These are phyloP conservation scores for Aphaenogaster ashmeadi DNA, from an alignment of 1,140 invertebrate genomes.

Conservation along the genomic window DNA sequence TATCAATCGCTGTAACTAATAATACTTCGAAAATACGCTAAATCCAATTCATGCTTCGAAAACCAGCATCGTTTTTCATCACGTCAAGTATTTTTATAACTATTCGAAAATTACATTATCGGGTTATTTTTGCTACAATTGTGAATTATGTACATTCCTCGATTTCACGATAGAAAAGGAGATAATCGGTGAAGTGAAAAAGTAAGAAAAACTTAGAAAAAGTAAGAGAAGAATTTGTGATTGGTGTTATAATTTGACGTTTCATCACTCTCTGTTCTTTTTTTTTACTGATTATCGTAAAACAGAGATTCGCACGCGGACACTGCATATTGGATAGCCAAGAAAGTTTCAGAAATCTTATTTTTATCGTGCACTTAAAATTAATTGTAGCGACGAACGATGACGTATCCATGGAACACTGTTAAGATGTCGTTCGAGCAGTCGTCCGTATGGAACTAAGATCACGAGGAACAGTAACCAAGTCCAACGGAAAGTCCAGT, in stretches of 20 bases:
- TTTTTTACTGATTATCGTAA: background rate
- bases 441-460: constrained; percentile 61
- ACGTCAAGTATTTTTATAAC: background rate
- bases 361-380: constrained; percentile 35
- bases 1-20: constrained; percentile 6
- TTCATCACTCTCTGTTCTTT: background rate
- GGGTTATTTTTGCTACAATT: background rate
- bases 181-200: background rate
- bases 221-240: background rate
- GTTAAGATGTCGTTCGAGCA: constrained; percentile 31
- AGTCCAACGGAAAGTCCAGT: constrained; percentile 40
- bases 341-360: background rate
- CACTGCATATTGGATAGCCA: background rate
- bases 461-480: constrained; percentile 47
- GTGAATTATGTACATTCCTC: background rate
- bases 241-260: background rate
- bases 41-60: background rate
- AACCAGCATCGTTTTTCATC: background rate
- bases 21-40: background rate
- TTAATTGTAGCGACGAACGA: constrained; percentile 7
- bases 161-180: background rate
- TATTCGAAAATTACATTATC: background rate
- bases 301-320: background rate
- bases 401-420: constrained; percentile 52
- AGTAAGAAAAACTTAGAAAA: constrained; percentile 4